Evolutionary conservation across 1,140 invertebrate species (phyloP).

Genomic region (Agrilus planipennis): DNA sequence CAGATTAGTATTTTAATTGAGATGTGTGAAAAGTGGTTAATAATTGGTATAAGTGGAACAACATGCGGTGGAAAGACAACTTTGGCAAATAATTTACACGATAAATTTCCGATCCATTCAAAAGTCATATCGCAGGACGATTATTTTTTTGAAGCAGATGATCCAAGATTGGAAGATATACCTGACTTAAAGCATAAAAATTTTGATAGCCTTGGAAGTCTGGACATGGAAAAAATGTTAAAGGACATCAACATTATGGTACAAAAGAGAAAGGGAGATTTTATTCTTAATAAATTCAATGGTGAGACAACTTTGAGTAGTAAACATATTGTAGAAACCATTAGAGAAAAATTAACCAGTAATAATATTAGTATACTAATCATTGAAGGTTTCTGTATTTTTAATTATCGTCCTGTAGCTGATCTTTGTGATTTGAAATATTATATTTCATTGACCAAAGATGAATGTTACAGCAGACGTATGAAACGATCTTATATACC

Average conservation of each 20-base stretch:
- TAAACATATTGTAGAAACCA: neutral
- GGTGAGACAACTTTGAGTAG: neutral
- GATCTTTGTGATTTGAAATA: conserved; percentile 59
- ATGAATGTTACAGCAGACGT: conserved; percentile 50
- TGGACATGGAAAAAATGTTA: conserved; percentile 65
- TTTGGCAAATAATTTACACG: conserved; percentile 43
- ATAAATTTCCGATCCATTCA: conserved; percentile 37
- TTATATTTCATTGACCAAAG: conserved; percentile 55
- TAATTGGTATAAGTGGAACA: conserved; percentile 63
- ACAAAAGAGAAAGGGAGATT: conserved; percentile 14
- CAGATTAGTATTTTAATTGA: neutral
- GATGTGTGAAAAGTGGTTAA: conserved; percentile 23
- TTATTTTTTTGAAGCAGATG: conserved; percentile 59
- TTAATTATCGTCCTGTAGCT: conserved; percentile 51
- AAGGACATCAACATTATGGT: conserved; percentile 40
- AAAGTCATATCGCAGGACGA: conserved; percentile 59
- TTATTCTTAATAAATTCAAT: neutral
- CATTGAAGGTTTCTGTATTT: conserved; percentile 64
- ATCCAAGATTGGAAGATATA: conserved; percentile 51
- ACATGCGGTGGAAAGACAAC: conserved; percentile 75
- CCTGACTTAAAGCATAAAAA: conserved; percentile 60
- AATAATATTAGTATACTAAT: conserved; percentile 43
- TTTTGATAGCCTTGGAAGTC: conserved; percentile 58
- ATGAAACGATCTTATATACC: conserved; percentile 54
- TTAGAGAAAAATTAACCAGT: neutral